phyloP scores from a whole-genome alignment of 30 jellyfish, hydroid and myxozoan species.

The Hydractinia echinata region DNA sequence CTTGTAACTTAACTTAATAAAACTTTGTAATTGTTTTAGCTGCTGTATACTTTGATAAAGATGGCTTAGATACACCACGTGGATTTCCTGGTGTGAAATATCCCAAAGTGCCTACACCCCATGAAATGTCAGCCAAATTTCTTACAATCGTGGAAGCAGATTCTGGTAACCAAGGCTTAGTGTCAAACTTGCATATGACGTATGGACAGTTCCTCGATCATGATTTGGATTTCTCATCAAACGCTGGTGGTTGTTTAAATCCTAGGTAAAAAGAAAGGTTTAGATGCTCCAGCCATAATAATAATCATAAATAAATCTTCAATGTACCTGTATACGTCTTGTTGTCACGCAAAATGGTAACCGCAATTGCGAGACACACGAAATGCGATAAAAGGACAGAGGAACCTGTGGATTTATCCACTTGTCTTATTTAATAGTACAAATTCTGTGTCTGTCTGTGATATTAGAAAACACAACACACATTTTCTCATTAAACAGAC shows the following conservation, averaged over 20 bases:
- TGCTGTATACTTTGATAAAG: neutral
- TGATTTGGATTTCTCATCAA: constrained; percentile 9
- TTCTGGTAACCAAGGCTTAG: constrained; percentile 5
- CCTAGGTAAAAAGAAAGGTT: neutral
- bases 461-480: no score
- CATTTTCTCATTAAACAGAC: no score
- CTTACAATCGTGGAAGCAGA: neutral
- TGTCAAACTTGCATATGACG: constrained; percentile 12
- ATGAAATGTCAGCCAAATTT: neutral
- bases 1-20: no score
- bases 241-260: constrained; percentile 19
- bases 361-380: no score
- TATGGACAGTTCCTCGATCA: constrained; percentile 6
- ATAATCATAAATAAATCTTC: no score
- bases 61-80: constrained; percentile 14
- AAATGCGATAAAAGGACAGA: no score
- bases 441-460: no score
- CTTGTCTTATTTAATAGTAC: no score
- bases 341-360: no score
- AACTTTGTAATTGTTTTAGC: neutral
- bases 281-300: no score
- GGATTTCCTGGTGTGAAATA: neutral
- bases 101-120: constrained; percentile 3
- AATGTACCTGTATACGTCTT: no score
- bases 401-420: no score